These are phyloP conservation scores for Oncorhynchus mykiss DNA, from an alignment of 2,113 vertebrate species.

Conservation along the genomic window DNA sequence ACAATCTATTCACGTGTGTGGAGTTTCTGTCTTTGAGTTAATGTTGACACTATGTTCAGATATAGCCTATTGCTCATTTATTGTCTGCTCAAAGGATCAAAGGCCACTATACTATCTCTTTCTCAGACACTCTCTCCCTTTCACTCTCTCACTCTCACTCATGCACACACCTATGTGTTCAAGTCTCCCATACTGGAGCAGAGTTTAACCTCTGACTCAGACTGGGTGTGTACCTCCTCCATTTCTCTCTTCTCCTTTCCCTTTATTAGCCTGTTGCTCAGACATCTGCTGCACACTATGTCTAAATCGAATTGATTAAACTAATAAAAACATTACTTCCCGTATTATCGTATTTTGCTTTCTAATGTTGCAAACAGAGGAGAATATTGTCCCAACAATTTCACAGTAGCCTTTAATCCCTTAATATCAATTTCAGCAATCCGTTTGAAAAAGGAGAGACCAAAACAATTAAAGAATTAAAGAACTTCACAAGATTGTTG, in stretches of 20 bases:
- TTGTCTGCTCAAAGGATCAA: too few relatives aligned
- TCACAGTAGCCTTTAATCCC: neutral
- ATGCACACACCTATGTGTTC: neutral
- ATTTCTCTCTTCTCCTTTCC: constrained; percentile 27
- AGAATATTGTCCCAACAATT: neutral
- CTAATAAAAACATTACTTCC: neutral
- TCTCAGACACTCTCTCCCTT: too few relatives aligned
- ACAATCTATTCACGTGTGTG: too few relatives aligned
- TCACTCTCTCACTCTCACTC: neutral
- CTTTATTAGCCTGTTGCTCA: neutral
- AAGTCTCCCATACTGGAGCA: neutral
- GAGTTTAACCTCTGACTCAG: neutral
- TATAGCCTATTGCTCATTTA: too few relatives aligned
- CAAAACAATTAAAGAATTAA: neutral
- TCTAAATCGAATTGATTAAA: neutral
- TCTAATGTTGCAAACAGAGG: neutral
- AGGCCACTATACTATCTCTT: too few relatives aligned
- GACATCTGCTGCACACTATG: neutral
- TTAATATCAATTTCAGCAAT: neutral
- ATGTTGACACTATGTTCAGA: too few relatives aligned
- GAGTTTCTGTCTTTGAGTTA: too few relatives aligned
- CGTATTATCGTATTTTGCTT: neutral
- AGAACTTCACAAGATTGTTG: neutral
- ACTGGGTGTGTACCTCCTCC: constrained; percentile 5
- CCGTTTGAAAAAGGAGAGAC: neutral